Evolutionary conservation across 2,113 vertebrate species (phyloP).

Genomic region (Nanorana parkeri): DNA sequence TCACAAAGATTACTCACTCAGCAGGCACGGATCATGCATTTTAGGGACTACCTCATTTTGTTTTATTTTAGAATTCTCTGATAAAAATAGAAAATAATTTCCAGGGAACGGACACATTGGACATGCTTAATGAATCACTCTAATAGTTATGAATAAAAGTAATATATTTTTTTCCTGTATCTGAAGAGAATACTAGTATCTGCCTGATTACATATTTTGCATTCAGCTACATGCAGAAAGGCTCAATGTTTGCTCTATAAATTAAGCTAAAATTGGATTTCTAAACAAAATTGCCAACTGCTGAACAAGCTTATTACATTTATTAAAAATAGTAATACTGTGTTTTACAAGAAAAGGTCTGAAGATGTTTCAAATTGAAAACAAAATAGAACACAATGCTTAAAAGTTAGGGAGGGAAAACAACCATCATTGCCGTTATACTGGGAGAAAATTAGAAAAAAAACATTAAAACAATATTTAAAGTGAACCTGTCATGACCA

Average conservation of each 20-base stretch:
- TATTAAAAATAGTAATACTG: conserved; percentile 32
- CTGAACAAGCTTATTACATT: conserved; percentile 35
- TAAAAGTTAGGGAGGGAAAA: not conserved
- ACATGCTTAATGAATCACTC: conserved; percentile 32
- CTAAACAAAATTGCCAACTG: conserved; percentile 13
- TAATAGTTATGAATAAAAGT: conserved; percentile 39
- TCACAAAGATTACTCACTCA: conserved; percentile 45
- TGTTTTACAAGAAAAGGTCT: conserved; percentile 1
- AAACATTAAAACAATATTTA: not conserved
- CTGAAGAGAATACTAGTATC: conserved; percentile 12
- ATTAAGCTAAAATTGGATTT: conserved; percentile 26
- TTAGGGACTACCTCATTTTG: conserved; percentile 35
- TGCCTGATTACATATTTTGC: conserved; percentile 38
- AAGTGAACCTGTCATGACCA: not conserved
- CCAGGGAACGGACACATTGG: not conserved
- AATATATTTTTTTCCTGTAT: not conserved
- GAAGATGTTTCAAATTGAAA: not conserved
- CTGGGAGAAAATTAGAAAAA: not conserved
- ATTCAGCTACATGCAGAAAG: not conserved
- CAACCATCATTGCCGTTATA: not conserved
- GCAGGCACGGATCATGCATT: conserved; percentile 31
- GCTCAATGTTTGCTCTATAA: conserved; percentile 19
- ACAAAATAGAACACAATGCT: not conserved
- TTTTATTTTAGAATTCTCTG: conserved; percentile 14
- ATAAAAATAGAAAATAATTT: conserved; percentile 45